A percentile compares a stretch with the other conserved stretches of the same genome.
These are phyloP conservation scores for Zaprionus lineosus DNA, from an alignment of 2,888 invertebrate species.

Conservation along the genomic window DNA sequence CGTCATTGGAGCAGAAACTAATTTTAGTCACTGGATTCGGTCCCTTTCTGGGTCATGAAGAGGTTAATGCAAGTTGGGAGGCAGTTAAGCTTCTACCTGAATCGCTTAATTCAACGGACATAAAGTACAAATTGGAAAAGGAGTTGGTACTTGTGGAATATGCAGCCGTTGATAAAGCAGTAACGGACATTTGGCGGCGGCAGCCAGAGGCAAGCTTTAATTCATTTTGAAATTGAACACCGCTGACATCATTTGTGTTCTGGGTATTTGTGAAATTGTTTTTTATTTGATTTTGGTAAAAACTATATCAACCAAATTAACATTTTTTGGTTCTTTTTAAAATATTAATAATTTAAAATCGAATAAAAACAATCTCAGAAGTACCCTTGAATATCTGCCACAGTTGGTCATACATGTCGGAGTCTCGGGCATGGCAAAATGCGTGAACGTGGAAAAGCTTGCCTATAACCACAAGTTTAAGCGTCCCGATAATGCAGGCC, in stretches of 20 bases:
- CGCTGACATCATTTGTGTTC: slow-evolving; percentile 45
- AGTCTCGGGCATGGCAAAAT: slow-evolving; percentile 78
- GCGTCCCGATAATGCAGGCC: slow-evolving; percentile 78
- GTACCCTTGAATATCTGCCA: no score
- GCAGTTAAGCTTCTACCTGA: slow-evolving; percentile 86
- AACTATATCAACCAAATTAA: background rate
- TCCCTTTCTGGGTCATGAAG: slow-evolving; percentile 86
- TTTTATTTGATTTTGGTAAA: background rate
- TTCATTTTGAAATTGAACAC: background rate
- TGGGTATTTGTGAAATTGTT: background rate
- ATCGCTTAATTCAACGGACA: slow-evolving; percentile 71
- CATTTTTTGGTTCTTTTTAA: background rate
- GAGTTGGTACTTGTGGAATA: slow-evolving; percentile 87
- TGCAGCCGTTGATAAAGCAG: slow-evolving; percentile 84
- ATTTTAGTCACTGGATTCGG: slow-evolving; percentile 89
- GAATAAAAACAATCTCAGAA: background rate
- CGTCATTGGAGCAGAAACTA: slow-evolving; percentile 63
- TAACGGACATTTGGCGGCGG: slow-evolving; percentile 86
- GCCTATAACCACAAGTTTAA: slow-evolving; percentile 81
- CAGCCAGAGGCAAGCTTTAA: slow-evolving; percentile 85
- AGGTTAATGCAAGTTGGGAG: slow-evolving; percentile 90
- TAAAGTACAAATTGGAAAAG: slow-evolving; percentile 84
- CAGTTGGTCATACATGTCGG: slow-evolving; percentile 82
- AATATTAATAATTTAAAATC: background rate
- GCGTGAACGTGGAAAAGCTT: slow-evolving; percentile 80